Evolutionary conservation across 2,797 vertebrate species (phyloP).

Genomic region (Sternotherus odoratus): DNA sequence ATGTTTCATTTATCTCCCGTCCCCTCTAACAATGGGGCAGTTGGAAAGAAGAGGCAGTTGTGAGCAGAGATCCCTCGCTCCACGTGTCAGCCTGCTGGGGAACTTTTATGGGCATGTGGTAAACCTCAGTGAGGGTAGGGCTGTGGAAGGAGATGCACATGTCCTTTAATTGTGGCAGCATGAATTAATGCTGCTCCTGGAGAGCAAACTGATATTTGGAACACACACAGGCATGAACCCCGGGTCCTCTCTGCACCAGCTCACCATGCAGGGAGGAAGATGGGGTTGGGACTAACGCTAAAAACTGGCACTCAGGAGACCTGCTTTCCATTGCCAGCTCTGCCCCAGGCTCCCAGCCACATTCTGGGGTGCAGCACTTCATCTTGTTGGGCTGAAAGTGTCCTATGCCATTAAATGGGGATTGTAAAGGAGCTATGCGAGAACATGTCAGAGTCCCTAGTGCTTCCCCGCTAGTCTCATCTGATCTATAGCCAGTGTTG

Average conservation of each 20-base stretch:
- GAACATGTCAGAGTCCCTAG: not conserved
- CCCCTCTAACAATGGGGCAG: not conserved
- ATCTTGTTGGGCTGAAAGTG: not conserved
- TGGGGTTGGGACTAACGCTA: not conserved
- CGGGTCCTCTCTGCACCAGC: not conserved
- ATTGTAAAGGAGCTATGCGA: not conserved
- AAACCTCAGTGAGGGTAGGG: not conserved
- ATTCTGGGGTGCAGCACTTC: no score
- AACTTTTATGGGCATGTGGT: not conserved
- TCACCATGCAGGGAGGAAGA: not conserved
- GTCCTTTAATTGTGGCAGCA: not conserved
- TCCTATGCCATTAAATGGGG: not conserved
- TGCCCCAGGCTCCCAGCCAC: not conserved
- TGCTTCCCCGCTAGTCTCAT: not conserved
- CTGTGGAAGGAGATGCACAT: not conserved
- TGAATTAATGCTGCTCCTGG: not conserved
- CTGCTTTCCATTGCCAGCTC: not conserved
- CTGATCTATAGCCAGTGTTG: not conserved
- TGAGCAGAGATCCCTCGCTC: not conserved
- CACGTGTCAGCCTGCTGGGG: not conserved
- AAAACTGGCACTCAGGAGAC: no score
- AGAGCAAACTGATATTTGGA: no score
- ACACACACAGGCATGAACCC: not conserved
- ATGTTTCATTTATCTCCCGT: not conserved
- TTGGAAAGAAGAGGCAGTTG: not conserved